Conservation (phyloP, 2,888 invertebrate species). For the Lepidonotus clava region DNA sequence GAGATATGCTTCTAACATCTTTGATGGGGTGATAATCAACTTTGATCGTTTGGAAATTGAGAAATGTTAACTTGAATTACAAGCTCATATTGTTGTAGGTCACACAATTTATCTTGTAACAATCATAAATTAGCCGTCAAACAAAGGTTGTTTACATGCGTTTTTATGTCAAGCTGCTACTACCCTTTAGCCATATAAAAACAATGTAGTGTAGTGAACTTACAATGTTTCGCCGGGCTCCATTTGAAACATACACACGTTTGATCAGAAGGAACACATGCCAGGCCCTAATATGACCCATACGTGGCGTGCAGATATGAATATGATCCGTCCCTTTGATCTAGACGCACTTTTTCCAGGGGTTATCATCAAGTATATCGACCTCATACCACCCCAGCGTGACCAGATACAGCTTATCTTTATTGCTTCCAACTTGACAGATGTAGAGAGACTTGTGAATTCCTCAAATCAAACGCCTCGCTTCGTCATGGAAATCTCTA, state of each 20-base stretch:
- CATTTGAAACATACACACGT: too few relatives aligned
- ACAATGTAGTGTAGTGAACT: too few relatives aligned
- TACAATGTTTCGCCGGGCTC: too few relatives aligned
- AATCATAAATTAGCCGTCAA: too few relatives aligned
- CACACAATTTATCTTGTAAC: too few relatives aligned
- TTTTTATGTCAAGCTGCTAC: too few relatives aligned
- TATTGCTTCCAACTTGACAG: slow-evolving; percentile 20
- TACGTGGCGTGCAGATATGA: neutral
- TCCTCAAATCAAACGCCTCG: slow-evolving; percentile 10
- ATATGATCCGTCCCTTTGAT: slow-evolving; percentile 37
- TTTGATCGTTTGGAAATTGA: too few relatives aligned
- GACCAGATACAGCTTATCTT: slow-evolving; percentile 23
- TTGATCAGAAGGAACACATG: neutral
- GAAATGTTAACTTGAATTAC: too few relatives aligned
- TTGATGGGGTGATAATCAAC: too few relatives aligned
- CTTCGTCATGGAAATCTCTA: neutral
- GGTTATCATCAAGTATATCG: slow-evolving; percentile 27
- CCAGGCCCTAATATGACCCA: slow-evolving; percentile 17
- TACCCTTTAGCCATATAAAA: too few relatives aligned
- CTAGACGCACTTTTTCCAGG: neutral
- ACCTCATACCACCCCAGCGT: neutral
- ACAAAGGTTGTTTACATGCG: too few relatives aligned
- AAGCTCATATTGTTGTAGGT: too few relatives aligned
- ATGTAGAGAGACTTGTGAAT: slow-evolving; percentile 1
- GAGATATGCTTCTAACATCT: neutral